Conservation (phyloP, 2,888 invertebrate species). For the Therioaphis trifolii region DNA sequence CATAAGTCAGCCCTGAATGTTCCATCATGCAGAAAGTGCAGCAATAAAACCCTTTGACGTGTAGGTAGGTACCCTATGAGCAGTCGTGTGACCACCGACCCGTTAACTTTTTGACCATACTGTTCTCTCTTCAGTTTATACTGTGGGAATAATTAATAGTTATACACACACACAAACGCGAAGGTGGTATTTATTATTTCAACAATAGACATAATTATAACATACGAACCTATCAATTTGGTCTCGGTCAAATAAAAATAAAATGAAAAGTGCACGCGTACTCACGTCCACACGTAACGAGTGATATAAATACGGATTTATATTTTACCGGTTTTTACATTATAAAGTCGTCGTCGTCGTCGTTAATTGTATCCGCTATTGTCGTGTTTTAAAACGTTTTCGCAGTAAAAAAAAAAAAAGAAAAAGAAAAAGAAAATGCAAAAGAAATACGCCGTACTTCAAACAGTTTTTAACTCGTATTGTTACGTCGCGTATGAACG, state of each 20-base stretch:
- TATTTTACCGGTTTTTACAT: neutral
- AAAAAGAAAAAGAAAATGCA: too few relatives aligned
- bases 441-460: too few relatives aligned
- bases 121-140: neutral
- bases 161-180: neutral
- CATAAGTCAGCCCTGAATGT: slow-evolving; percentile 33
- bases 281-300: neutral
- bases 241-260: neutral
- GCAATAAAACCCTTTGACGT: slow-evolving; percentile 33
- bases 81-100: slow-evolving; percentile 5
- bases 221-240: neutral
- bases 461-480: too few relatives aligned
- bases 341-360: too few relatives aligned
- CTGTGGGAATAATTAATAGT: slow-evolving; percentile 11
- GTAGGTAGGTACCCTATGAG: neutral
- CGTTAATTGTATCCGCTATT: neutral
- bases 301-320: neutral
- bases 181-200: neutral
- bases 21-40: slow-evolving; percentile 32
- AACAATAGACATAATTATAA: neutral
- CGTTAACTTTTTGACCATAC: slow-evolving; percentile 51
- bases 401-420: too few relatives aligned
- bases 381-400: neutral
- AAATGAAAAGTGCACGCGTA: too few relatives aligned
- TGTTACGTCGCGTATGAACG: too few relatives aligned